phyloP scores from a whole-genome alignment of 2,888 invertebrate species.

The Mimumesa dahlbomi region DNA sequence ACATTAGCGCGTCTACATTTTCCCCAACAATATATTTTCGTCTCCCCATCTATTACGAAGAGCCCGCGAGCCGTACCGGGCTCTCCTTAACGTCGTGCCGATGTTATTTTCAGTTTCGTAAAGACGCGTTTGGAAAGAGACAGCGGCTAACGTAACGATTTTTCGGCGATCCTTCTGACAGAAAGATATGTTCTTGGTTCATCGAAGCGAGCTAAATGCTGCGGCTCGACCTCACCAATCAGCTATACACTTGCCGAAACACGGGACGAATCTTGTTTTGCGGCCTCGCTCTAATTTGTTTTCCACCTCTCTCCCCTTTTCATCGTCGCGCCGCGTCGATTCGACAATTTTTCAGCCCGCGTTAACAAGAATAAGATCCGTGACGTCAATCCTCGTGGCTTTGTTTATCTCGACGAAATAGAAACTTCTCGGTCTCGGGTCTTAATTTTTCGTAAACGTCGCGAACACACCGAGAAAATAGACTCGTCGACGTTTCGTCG shows the following conservation, averaged over 20 bases:
- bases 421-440: constrained; percentile 1
- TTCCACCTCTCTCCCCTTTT: neutral
- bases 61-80: constrained; percentile 2
- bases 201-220: constrained; percentile 17
- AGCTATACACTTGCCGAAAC: constrained; percentile 13
- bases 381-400: constrained; percentile 42
- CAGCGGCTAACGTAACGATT: constrained; percentile 8
- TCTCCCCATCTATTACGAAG: constrained; percentile 46
- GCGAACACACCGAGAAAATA: constrained; percentile 14
- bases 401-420: constrained; percentile 13
- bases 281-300: constrained; percentile 41
- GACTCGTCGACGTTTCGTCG: neutral
- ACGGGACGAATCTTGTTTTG: constrained; percentile 25
- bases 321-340: neutral
- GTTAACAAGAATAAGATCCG: constrained; percentile 16
- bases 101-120: constrained; percentile 47
- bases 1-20: constrained; percentile 46
- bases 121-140: constrained; percentile 4
- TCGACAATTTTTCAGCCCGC: constrained; percentile 24
- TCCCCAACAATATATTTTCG: constrained; percentile 50
- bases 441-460: neutral
- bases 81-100: constrained; percentile 19
- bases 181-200: constrained; percentile 21
- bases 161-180: constrained; percentile 12
- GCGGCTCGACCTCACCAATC: constrained; percentile 2